A percentile compares a stretch with the other conserved stretches of the same genome.
Conservation (phyloP, 1,140 invertebrate genomes). For the Melanaphis sacchari region DNA sequence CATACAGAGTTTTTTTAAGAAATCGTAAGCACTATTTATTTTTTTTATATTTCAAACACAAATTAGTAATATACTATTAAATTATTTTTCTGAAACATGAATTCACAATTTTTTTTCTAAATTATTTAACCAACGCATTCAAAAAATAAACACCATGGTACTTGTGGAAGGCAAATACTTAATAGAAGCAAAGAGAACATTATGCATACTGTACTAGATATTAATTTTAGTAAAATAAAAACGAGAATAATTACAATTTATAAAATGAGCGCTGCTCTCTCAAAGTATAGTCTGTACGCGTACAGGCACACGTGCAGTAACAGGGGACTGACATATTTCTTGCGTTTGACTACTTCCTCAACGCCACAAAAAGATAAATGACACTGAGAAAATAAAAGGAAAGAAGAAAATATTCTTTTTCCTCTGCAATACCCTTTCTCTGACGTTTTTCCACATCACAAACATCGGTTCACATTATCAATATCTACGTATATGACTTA, state of each 20-base stretch:
- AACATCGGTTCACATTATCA: neutral
- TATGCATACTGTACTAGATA: neutral
- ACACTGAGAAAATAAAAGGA: slow-evolving; percentile 2
- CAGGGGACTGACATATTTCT: neutral
- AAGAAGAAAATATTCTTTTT: slow-evolving; percentile 26
- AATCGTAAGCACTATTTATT: neutral
- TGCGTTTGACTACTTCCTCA: slow-evolving; percentile 8
- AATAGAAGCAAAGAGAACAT: neutral
- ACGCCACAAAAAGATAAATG: slow-evolving; percentile 9
- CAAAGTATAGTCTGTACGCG: neutral
- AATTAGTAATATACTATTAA: neutral
- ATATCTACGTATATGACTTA: neutral
- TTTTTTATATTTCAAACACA: neutral
- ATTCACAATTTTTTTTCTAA: neutral
- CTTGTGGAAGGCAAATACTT: neutral
- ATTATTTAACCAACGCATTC: neutral
- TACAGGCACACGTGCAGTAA: neutral
- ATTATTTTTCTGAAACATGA: neutral
- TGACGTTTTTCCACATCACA: slow-evolving; percentile 28
- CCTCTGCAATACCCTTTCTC: neutral
- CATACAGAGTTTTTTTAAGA: neutral
- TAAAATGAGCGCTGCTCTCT: neutral
- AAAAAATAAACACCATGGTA: neutral
- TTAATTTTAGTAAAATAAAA: neutral
- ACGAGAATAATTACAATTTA: neutral